Conservation (phyloP, 2,113 vertebrate species). For the Epinephelus fuscoguttatus region DNA sequence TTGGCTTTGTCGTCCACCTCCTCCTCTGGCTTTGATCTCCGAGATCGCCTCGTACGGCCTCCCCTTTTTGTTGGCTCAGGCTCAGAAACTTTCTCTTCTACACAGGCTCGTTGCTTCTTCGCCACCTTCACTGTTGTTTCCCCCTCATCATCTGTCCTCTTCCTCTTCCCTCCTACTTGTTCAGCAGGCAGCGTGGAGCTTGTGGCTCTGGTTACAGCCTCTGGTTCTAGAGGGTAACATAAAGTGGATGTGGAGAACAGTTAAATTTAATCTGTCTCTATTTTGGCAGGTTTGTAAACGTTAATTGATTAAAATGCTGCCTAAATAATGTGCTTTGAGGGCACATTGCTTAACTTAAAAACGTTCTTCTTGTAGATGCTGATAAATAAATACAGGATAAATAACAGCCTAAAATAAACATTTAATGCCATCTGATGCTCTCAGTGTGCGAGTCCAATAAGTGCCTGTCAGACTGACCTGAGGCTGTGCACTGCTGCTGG, state of each 20-base stretch:
- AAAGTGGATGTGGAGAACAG: neutral
- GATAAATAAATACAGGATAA: neutral
- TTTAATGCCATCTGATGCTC: neutral
- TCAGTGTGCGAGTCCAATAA: neutral
- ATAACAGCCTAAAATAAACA: neutral
- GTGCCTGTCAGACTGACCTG: constrained; percentile 67
- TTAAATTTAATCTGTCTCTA: neutral
- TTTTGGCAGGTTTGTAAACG: neutral
- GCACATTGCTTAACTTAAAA: neutral
- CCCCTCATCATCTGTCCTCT: constrained; percentile 70
- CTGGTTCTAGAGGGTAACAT: constrained; percentile 53
- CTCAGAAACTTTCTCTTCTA: constrained; percentile 32
- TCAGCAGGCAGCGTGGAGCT: constrained; percentile 20
- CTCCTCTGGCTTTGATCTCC: constrained; percentile 45
- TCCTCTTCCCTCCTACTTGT: constrained; percentile 77
- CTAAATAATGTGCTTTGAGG: neutral
- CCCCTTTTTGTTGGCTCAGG: constrained; percentile 35
- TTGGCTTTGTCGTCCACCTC: constrained; percentile 34
- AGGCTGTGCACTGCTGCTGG: constrained; percentile 75
- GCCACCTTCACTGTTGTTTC: constrained; percentile 65
- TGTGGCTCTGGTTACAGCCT: constrained; percentile 16
- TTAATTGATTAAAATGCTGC: neutral
- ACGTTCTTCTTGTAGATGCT: neutral
- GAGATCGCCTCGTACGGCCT: constrained; percentile 60
- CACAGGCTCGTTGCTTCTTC: constrained; percentile 79